These are phyloP conservation scores for Pemphigus obesinymphae DNA, from an alignment of 1,140 invertebrate genomes.

Conservation along the genomic window DNA sequence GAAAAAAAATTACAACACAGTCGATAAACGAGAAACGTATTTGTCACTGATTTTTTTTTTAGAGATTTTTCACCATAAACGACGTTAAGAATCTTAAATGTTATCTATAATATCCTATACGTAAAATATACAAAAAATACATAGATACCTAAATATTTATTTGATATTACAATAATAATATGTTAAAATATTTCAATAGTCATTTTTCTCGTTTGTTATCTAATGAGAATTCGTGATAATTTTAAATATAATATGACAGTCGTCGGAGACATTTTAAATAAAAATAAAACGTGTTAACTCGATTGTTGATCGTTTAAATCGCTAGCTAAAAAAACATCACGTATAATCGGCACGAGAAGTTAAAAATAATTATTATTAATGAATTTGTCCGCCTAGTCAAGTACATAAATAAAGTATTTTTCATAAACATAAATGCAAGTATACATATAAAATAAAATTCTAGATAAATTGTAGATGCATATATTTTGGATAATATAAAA, in stretches of 20 bases:
- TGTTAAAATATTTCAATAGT: no score
- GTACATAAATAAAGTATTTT: not conserved
- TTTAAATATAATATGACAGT: no score
- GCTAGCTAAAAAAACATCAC: not conserved
- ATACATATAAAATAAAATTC: not conserved
- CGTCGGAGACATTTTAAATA: not conserved
- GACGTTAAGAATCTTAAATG: no score
- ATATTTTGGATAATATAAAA: not conserved
- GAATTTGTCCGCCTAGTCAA: not conserved
- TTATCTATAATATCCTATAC: no score
- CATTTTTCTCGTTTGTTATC: no score
- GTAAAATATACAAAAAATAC: no score
- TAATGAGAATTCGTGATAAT: no score
- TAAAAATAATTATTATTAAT: slow-evolving; percentile 3
- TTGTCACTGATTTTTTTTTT: not conserved
- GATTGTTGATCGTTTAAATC: not conserved
- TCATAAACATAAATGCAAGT: not conserved
- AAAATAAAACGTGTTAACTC: not conserved
- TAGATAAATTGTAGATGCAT: not conserved
- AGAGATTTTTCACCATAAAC: not conserved
- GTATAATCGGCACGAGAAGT: not conserved
- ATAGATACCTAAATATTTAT: no score
- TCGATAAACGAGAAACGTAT: not conserved
- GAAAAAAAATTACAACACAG: not conserved
- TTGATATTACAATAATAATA: no score